phyloP scores from a whole-genome alignment of 2,888 invertebrate genomes.

The Lycophotia porphyrea region DNA sequence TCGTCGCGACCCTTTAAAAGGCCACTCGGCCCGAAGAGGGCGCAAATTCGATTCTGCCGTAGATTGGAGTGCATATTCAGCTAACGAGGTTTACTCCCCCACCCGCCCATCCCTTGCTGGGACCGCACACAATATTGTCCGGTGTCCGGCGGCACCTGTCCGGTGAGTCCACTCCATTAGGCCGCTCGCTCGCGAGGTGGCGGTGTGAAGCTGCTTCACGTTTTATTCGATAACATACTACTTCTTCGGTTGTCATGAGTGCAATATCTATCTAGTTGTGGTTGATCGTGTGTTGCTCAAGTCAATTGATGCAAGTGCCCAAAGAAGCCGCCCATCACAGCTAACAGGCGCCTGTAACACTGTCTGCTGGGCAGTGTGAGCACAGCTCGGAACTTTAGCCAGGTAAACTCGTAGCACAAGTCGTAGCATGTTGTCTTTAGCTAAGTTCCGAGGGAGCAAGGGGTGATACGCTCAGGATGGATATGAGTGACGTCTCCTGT shows the following conservation, averaged over 20 bases:
- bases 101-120: conserved; percentile 28
- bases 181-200: not conserved
- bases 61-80: conserved; percentile 89
- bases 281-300: not conserved
- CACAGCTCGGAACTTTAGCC: not conserved
- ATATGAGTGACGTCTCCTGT: not conserved
- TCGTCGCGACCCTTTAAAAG: conserved; percentile 80
- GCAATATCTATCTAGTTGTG: not conserved
- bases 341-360: not conserved
- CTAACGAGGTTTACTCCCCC: conserved; percentile 81
- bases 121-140: conserved; percentile 37
- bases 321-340: not conserved
- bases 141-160: conserved; percentile 26
- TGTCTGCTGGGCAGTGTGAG: not conserved
- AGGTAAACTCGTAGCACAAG: not conserved
- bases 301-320: no score
- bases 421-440: not conserved
- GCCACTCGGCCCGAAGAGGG: conserved; percentile 74
- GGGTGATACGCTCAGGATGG: not conserved
- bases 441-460: no score
- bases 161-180: conserved; percentile 19
- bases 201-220: conserved; percentile 7
- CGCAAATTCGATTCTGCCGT: conserved; percentile 85
- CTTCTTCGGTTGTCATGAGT: no score
- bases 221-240: not conserved